A percentile compares a stretch with the other conserved stretches of the same genome.
Conservation (phyloP, 2,113 vertebrate species). For the Triplophysa tibetana region DNA sequence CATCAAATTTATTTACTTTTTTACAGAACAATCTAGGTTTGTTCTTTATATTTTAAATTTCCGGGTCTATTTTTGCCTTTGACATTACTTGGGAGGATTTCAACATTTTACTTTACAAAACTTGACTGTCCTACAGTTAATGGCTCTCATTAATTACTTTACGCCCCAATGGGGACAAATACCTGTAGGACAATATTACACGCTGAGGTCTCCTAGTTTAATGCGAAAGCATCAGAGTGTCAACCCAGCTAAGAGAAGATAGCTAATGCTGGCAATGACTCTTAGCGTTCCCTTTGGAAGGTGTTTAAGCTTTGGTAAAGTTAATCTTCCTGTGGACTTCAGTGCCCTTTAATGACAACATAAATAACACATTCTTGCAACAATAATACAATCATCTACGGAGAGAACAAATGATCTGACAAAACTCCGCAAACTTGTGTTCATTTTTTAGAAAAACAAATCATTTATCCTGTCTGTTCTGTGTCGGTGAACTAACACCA, state of each 20-base stretch:
- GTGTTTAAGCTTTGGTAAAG: constrained; percentile 64
- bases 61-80: not conserved
- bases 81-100: constrained; percentile 13
- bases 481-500: not conserved
- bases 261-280: constrained; percentile 47
- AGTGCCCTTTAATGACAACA: constrained; percentile 43
- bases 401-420: not conserved
- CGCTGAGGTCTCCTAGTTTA: constrained; percentile 3
- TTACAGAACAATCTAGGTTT: not conserved
- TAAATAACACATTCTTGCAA: constrained; percentile 30
- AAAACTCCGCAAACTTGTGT: not conserved
- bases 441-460: not conserved
- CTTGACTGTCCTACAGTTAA: constrained; percentile 27
- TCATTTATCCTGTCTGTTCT: not conserved
- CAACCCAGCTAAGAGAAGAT: constrained; percentile 56
- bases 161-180: constrained; percentile 7
- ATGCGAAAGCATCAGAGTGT: not conserved
- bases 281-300: constrained; percentile 46
- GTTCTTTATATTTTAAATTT: not conserved
- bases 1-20: not conserved
- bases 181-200: constrained; percentile 2
- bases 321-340: constrained; percentile 56
- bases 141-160: constrained; percentile 26
- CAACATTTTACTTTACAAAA: constrained; percentile 6
- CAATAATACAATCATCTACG: not conserved